These are phyloP conservation scores for Aspiorhynchus laticeps DNA, from an alignment of 2,113 vertebrate genomes.

Conservation along the genomic window DNA sequence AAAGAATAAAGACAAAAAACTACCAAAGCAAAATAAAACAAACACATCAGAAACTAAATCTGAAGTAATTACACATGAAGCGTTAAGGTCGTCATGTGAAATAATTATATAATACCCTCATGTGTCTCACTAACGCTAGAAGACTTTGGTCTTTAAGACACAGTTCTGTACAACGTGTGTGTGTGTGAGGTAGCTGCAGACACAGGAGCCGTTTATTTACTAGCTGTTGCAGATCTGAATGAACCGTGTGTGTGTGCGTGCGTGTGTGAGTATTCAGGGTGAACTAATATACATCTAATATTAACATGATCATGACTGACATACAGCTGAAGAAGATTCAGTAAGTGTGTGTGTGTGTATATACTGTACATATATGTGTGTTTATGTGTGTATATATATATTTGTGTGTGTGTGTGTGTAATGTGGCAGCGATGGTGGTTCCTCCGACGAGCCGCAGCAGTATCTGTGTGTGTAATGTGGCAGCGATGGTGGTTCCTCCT, in stretches of 20 bases:
- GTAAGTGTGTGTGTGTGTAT: neutral
- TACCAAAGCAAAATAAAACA: neutral
- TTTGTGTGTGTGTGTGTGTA: too few relatives aligned
- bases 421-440: too few relatives aligned
- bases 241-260: neutral
- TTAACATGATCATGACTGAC: neutral
- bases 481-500: too few relatives aligned
- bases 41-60: neutral
- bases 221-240: neutral
- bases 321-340: neutral
- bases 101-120: neutral
- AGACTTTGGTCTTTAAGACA: slow-evolving; percentile 49
- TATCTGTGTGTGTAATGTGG: too few relatives aligned
- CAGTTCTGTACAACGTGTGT: slow-evolving; percentile 43
- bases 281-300: slow-evolving; percentile 22
- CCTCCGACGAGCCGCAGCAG: too few relatives aligned
- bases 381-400: too few relatives aligned
- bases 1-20: neutral
- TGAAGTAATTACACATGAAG: neutral
- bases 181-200: neutral
- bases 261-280: neutral
- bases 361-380: too few relatives aligned
- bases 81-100: slow-evolving; percentile 3
- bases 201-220: neutral
- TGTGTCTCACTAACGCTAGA: neutral